Evolutionary conservation across 2,888 invertebrate genomes (phyloP).

Genomic region (Cloeon dipterum): DNA sequence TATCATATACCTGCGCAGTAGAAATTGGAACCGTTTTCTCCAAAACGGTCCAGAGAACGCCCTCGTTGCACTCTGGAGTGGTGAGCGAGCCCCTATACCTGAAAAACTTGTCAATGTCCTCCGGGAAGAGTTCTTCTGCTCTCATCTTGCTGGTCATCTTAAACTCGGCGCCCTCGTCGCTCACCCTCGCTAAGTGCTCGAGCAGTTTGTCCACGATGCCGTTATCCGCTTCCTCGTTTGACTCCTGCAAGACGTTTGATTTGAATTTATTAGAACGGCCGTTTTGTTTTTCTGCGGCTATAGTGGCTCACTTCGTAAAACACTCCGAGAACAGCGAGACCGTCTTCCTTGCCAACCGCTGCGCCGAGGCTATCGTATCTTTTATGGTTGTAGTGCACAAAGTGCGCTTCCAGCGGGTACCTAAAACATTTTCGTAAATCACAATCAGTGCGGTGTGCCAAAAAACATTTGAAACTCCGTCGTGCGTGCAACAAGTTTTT

Average conservation of each 20-base stretch:
- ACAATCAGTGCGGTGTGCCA: no score
- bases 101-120: constrained; percentile 27
- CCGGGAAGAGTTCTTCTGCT: constrained; percentile 27
- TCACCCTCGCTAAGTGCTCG: constrained; percentile 11
- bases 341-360: constrained; percentile 23
- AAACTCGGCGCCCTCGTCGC: constrained; percentile 3
- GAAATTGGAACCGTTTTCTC: constrained; percentile 27
- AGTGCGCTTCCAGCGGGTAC: constrained; percentile 52
- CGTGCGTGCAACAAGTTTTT: no score
- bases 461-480: no score
- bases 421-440: no score
- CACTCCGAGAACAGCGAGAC: constrained; percentile 37
- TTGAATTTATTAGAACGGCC: not conserved
- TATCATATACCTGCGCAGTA: constrained; percentile 23
- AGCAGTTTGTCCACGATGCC: constrained; percentile 11
- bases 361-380: constrained; percentile 13
- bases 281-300: not conserved
- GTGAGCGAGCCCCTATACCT: constrained; percentile 52
- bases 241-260: constrained; percentile 11
- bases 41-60: constrained; percentile 48
- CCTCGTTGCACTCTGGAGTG: constrained; percentile 47
- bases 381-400: constrained; percentile 44
- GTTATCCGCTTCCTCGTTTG: constrained; percentile 12
- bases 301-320: constrained; percentile 32
- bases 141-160: constrained; percentile 6